Percentiles rank a stretch among this genome's conserved stretches.
Evolutionary conservation across 2,888 invertebrate genomes (phyloP).

Genomic region (Onchidella celtica): DNA sequence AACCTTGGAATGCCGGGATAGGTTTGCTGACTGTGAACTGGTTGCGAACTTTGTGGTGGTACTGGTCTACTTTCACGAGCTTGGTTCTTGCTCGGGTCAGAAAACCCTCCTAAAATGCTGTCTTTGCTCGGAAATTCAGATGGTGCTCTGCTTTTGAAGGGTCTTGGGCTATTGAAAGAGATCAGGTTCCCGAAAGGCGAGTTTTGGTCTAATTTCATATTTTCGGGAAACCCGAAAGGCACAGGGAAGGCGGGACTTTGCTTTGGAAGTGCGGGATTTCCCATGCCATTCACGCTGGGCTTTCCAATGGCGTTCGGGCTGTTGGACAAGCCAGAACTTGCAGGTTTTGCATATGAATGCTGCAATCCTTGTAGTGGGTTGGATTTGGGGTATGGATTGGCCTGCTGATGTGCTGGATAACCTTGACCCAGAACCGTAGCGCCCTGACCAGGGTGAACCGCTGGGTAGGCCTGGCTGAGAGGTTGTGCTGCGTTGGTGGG

Average conservation of each 20-base stretch:
- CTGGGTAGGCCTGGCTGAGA: background rate
- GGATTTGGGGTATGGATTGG: background rate
- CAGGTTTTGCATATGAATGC: background rate
- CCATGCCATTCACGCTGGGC: background rate
- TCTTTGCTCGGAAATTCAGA: background rate
- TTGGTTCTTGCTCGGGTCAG: background rate
- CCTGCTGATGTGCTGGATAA: background rate
- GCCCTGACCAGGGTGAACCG: background rate
- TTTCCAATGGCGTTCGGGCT: background rate
- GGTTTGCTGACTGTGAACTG: background rate
- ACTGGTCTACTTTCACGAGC: background rate
- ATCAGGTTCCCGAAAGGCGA: background rate
- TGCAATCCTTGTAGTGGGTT: background rate
- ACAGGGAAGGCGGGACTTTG: background rate
- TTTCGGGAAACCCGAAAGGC: background rate
- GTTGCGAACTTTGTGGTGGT: background rate
- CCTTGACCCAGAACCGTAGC: too few species aligned
- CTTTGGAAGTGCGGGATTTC: background rate
- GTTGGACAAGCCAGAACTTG: background rate
- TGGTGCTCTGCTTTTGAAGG: background rate
- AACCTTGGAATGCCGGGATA: too few species aligned
- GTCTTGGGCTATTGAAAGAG: constrained; percentile 5
- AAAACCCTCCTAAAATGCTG: background rate
- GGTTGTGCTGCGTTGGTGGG: background rate
- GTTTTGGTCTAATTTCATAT: constrained; percentile 1